Base-by-base conservation (phyloP, 2,113 vertebrate genomes). In the Galeopterus variegatus region DNA sequence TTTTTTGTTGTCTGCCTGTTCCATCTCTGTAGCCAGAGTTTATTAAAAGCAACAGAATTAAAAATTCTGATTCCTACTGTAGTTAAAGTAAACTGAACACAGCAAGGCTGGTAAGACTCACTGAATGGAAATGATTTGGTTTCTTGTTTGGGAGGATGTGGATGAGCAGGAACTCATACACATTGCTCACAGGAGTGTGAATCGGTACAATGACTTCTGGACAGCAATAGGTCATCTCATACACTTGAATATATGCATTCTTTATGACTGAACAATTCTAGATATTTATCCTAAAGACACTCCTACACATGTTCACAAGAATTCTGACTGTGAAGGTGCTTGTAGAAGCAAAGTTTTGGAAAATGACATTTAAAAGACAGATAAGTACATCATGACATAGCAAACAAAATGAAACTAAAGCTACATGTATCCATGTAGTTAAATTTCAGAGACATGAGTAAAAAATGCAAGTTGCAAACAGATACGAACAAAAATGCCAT, bases 361-460 rank as follows among this genome's bases (percentile, higher is more conserved):
- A 90, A 88, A 69, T 41, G 19, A 86, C 28, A 86, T 73, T 65
- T 65, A 23, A 82, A 73, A 73, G 80, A 12, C 45, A 54, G 19
- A 56, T 41, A 56, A 41, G 52, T 65, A 64, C 12, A 85, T 17
- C 64, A 45, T 28, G 50, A 69, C 54, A 41, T 14, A 72, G 65
- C 33, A 88, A 54, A 70, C 85, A 79, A 96, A 94, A 76, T 45
- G 41, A 64, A 84, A 94, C 45, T 70, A 90, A 50, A 28, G 48
- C n/a, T 83, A 77, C n/a, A 33, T 45, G 18, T 19, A 67, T 67
- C 87, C 87, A 82, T 28, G 82, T 50, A 72, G 6, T 56, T 69
- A 73, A 69, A 72, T 90, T 86, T 81, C 36, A 89, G 48, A 85
- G n/a, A 81, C 41, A 81, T 11, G n/a, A n/a, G 72, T 19, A 90